Conservation (phyloP, 2,797 vertebrate genomes). For the Chelon auratus region DNA sequence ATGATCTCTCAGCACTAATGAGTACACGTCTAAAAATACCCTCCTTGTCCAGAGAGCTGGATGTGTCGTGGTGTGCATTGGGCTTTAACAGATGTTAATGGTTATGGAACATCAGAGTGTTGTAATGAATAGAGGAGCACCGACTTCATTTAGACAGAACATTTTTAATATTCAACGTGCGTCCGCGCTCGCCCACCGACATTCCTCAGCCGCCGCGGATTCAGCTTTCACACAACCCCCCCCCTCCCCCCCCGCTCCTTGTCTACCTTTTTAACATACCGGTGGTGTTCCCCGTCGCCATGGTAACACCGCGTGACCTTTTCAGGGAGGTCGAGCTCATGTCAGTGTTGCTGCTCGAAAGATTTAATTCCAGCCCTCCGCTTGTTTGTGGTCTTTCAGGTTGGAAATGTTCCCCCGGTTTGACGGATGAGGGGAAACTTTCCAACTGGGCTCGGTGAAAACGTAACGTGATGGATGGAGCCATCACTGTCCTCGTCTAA, state of each 20-base stretch:
- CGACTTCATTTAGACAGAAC: conserved; percentile 62
- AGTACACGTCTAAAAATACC: conserved; percentile 85
- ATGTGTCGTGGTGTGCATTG: conserved; percentile 75
- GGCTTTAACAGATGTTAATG: conserved; percentile 84
- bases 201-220: conserved; percentile 68
- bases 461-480: conserved; percentile 74
- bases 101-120: conserved; percentile 74
- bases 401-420: conserved; percentile 56
- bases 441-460: conserved; percentile 69
- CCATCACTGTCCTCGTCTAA: conserved; percentile 66
- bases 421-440: conserved; percentile 71
- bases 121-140: conserved; percentile 69
- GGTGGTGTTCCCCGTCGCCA: conserved; percentile 75
- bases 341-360: conserved; percentile 67
- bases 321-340: conserved; percentile 70
- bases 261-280: conserved; percentile 74
- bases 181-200: conserved; percentile 60
- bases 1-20: conserved; percentile 84
- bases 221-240: conserved; percentile 29
- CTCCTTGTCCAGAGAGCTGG: conserved; percentile 73
- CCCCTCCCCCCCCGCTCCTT: conserved; percentile 13
- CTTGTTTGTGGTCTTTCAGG: conserved; percentile 68
- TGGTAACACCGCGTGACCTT: conserved; percentile 75
- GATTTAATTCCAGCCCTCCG: conserved; percentile 57
- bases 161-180: conserved; percentile 74